phyloP scores from a whole-genome alignment of 2,888 invertebrate genomes.

The Microplitis manilae region DNA sequence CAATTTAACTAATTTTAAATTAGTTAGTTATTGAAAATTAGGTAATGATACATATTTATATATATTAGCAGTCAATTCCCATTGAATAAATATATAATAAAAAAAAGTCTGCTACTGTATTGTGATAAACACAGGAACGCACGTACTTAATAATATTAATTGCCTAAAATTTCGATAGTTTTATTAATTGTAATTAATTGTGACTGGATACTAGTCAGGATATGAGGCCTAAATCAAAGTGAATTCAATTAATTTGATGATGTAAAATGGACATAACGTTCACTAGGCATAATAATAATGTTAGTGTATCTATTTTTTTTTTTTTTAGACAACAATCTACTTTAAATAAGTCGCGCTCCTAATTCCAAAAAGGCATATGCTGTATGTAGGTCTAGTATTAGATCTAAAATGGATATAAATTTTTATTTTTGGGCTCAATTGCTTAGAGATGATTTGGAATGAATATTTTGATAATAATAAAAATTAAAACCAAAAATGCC shows the following conservation, averaged over 20 bases:
- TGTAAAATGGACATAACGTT: background rate
- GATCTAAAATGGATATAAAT: too few species aligned
- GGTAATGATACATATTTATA: background rate
- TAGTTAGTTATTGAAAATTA: background rate
- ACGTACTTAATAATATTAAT: slow-evolving; percentile 62
- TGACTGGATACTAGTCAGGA: slow-evolving; percentile 47
- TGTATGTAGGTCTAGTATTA: too few species aligned
- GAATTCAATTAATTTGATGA: background rate
- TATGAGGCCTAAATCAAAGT: slow-evolving; percentile 30
- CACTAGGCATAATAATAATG: background rate
- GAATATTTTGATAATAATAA: too few species aligned
- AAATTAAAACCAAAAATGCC: too few species aligned
- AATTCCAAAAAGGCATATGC: too few species aligned
- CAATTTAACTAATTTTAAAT: background rate
- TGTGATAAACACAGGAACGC: slow-evolving; percentile 66
- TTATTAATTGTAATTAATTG: slow-evolving; percentile 30
- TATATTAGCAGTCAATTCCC: background rate
- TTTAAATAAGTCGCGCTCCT: background rate
- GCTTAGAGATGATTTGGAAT: too few species aligned
- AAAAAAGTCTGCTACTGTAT: slow-evolving; percentile 58
- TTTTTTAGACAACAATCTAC: background rate
- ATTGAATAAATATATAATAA: slow-evolving; percentile 31
- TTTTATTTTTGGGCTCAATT: too few species aligned
- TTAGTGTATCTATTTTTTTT: background rate
- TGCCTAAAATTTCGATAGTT: slow-evolving; percentile 32